Base-by-base conservation (phyloP, 2,797 vertebrate species). In the Chaenodraco wilsoni region DNA sequence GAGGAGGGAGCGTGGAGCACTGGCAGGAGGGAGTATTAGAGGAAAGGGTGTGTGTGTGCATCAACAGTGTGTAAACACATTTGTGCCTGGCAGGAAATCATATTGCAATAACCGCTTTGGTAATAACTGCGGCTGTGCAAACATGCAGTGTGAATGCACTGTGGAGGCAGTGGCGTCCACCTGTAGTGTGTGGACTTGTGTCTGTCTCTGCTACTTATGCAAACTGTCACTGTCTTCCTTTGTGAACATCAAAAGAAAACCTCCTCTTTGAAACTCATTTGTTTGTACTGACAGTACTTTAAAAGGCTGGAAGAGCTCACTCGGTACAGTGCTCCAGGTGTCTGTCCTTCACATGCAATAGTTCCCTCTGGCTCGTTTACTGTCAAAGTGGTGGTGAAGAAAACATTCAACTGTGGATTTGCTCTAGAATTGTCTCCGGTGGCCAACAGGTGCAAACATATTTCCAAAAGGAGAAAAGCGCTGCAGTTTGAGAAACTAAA, bases 21-120 rank as follows among this genome's bases (percentile, higher is more conserved):
- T 50, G n/a, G 61, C 17, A 51, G 40, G 27, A 16, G 37, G 40
- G 19, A 55, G 61, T 67, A 19, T 71, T 56, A 49, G 2, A 40
- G 15, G 16, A 21, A 6, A 9, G 57, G 37, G 6, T 21, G 46
- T 46, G 23, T 54, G 37, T 7, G 17, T 43, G 44, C n/a, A 27
- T 69, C 27, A 3, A 54, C 50, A 64, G 7, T 54, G 58, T 72
- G 74, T 76, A 71, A 84, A 84, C 74, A 84, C 69, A 75, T 41
- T 40, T 37, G 73, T 46, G 41, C 44, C 63, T 78, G 57, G 61
- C 37, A 76, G 51, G 73, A 52, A 76, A 64, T 64, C 57, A 48
- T 70, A 79, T 61, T 70, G 59, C 62, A 78, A 86, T 86, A 75
- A 80, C 59, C 13, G 41, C 69, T 77, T 58, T 69, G 74, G 76